phyloP scores from a whole-genome alignment of 2,113 vertebrate species.

The Dolichotis patagonum region DNA sequence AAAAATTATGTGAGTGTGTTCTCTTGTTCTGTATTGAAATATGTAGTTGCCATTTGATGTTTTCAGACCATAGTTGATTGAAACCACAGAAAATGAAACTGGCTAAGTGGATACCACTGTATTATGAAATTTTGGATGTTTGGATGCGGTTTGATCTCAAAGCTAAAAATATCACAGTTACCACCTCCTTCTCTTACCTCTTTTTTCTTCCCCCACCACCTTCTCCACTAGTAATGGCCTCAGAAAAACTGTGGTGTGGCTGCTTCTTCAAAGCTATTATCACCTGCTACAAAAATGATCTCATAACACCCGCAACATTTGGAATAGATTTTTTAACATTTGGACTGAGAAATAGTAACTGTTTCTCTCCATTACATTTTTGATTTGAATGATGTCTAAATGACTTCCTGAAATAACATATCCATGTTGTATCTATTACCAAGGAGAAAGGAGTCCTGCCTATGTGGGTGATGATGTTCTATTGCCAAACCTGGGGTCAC shows the following conservation, averaged over 20 bases:
- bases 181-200: too few species aligned
- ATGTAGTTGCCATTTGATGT: neutral
- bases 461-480: constrained; percentile 43
- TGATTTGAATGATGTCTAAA: constrained; percentile 26
- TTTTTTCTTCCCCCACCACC: rapidly evolving
- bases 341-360: constrained; percentile 40
- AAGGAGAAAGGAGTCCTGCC: constrained; percentile 27
- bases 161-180: neutral
- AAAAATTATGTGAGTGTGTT: neutral
- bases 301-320: neutral
- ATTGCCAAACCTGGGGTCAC: neutral
- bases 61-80: neutral
- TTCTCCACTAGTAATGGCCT: neutral
- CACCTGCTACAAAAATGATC: neutral
- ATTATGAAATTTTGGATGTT: neutral
- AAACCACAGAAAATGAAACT: neutral
- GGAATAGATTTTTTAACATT: neutral
- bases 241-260: neutral
- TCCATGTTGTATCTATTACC: constrained; percentile 42
- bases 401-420: constrained; percentile 51
- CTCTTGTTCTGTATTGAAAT: neutral
- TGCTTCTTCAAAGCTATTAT: neutral
- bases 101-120: neutral
- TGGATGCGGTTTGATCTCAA: neutral
- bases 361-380: constrained; percentile 3